Evolutionary conservation across 2,888 invertebrate species (phyloP), one percentile per base, ranked within the genome.

Genomic region (Oscheius sp.): DNA sequence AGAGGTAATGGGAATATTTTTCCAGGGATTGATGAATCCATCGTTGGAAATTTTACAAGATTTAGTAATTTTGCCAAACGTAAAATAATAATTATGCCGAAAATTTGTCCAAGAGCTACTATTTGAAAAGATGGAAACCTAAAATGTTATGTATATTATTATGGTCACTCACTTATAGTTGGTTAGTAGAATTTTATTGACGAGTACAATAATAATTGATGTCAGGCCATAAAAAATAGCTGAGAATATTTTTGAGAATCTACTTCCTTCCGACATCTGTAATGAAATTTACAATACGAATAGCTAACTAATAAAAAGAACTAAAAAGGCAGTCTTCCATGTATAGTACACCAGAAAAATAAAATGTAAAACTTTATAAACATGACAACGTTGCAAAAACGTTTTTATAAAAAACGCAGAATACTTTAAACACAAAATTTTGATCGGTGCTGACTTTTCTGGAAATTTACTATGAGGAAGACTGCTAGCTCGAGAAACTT

Each of bases 171-270:
- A 91, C 91, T 88, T 89, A 88, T 94, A 95, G 35, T 93, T 93
- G 12, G 97, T 98, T 72, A 98, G 91, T 35, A 97, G 94, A 23
- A 94, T 94, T 91, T 98, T 98, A 90, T 98, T 98, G 66, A 96
- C 93, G 53, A 97, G 94, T 41, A 97, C 96, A 87, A 98, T 96
- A 92, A 96, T 92, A 88, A 97, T 94, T 7, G 96, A 97, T 0
- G 95, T 92, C 3, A 93, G 84, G 18, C 95, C 97, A 89, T 96
- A 98, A 89, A 96, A 95, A 5, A 93, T 87, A 0, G 97, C 97
- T 78, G 95, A 94, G 68, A 92, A 88, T 58, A 93, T 89, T 86
- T 92, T 87, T 78, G 82, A 72, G 64, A 76, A 77, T n/a, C 77
- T 41, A 7, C 79, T 68, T 12, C 75, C 76, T 46, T 75, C 53